A percentile compares a stretch with the other conserved stretches of the same genome.
Conservation (phyloP, 1,140 invertebrate species). For the Gryllus bimaculatus region DNA sequence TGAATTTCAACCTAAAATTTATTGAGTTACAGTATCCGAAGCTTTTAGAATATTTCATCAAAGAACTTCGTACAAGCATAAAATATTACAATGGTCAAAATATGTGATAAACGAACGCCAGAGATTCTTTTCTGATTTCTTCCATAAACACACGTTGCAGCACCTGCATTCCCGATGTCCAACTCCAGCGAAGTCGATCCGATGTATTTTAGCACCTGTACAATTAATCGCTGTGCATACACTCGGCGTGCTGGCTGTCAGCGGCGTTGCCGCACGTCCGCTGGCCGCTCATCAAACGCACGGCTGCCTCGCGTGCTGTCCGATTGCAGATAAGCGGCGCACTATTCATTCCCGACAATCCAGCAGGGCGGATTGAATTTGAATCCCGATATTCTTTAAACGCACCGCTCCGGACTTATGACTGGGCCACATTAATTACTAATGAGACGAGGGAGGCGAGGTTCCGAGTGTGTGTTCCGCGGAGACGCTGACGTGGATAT, state of each 20-base stretch:
- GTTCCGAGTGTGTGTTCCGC: not conserved
- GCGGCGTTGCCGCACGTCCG: not conserved
- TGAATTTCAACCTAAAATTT: no score
- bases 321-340: not conserved
- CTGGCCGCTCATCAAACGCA: not conserved
- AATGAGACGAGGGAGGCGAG: not conserved
- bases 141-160: no score
- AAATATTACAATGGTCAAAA: no score
- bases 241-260: not conserved
- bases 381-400: not conserved
- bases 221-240: not conserved
- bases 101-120: no score
- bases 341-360: not conserved
- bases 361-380: not conserved
- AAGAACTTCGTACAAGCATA: no score
- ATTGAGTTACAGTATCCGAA: no score
- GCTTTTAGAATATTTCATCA: no score
- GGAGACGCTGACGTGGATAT: not conserved
- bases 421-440: slow-evolving; percentile 4
- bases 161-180: no score
- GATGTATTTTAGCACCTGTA: not conserved
- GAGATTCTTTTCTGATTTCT: no score
- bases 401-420: not conserved
- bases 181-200: not conserved
- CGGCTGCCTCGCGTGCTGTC: not conserved